phyloP scores from a whole-genome alignment of 2,888 invertebrate genomes.

The Ennomos erosarius region DNA sequence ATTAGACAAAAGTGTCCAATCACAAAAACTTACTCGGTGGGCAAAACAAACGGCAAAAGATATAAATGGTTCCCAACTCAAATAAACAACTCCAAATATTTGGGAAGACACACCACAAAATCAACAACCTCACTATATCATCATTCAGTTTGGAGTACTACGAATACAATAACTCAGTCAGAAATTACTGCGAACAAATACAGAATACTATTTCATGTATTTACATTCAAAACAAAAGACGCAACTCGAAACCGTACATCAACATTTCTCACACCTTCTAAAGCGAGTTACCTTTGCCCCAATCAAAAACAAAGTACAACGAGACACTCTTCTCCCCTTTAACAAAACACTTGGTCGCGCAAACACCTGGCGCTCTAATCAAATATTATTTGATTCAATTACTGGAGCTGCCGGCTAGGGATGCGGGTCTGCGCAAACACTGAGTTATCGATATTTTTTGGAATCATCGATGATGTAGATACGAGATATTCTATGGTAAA shows the following conservation, averaged over 20 bases:
- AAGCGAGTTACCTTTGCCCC: conserved; percentile 32
- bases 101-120: too few relatives aligned
- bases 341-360: conserved; percentile 58
- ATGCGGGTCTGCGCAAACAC: conserved; percentile 7
- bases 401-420: conserved; percentile 8
- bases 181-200: not conserved
- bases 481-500: too few relatives aligned
- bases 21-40: too few relatives aligned
- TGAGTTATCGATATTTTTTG: not conserved
- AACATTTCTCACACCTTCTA: conserved; percentile 7
- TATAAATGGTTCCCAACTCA: too few relatives aligned
- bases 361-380: conserved; percentile 64
- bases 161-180: conserved; percentile 7
- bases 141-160: too few relatives aligned
- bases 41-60: too few relatives aligned
- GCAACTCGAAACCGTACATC: conserved; percentile 2
- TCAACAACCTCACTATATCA: too few relatives aligned
- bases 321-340: conserved; percentile 40
- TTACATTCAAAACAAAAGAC: conserved; percentile 19
- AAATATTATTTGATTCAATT: conserved; percentile 75
- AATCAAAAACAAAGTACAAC: conserved; percentile 36
- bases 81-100: too few relatives aligned
- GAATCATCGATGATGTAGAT: too few relatives aligned
- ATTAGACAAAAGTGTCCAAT: too few relatives aligned
- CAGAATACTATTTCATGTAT: conserved; percentile 10